phyloP scores from a whole-genome alignment of 2,113 vertebrate species.

The Chrysemys picta region DNA sequence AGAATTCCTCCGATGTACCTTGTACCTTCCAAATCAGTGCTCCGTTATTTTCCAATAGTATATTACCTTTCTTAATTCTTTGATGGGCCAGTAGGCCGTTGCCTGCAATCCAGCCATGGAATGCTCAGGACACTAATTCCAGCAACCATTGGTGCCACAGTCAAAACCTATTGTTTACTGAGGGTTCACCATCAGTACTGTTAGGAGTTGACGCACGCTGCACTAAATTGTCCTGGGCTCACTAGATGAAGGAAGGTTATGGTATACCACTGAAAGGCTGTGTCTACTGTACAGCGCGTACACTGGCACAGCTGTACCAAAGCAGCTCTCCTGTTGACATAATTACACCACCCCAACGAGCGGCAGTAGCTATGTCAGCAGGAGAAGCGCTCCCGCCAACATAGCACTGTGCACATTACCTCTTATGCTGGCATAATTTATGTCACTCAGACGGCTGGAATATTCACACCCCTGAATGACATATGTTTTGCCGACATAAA shows the following conservation, averaged over 20 bases:
- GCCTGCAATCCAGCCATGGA: too few relatives aligned
- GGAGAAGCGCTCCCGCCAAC: too few relatives aligned
- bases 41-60: background rate
- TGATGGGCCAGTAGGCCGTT: background rate
- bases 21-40: background rate
- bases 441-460: too few relatives aligned
- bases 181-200: background rate
- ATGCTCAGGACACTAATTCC: background rate
- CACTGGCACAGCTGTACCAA: too few relatives aligned
- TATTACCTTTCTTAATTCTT: background rate
- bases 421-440: too few relatives aligned
- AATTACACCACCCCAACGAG: too few relatives aligned
- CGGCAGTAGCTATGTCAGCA: too few relatives aligned
- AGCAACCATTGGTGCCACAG: background rate
- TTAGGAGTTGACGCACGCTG: background rate
- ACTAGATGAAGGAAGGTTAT: background rate
- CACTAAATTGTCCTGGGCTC: background rate
- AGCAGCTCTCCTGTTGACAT: too few relatives aligned
- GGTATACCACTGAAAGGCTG: background rate
- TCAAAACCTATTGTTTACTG: background rate
- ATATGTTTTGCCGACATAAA: too few relatives aligned
- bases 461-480: too few relatives aligned
- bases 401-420: too few relatives aligned
- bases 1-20: background rate
- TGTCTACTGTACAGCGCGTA: too few relatives aligned